Evolutionary conservation across 2,888 invertebrate genomes (phyloP), one percentile per base, ranked within the genome.

Genomic region (Keiferia lycopersicella): DNA sequence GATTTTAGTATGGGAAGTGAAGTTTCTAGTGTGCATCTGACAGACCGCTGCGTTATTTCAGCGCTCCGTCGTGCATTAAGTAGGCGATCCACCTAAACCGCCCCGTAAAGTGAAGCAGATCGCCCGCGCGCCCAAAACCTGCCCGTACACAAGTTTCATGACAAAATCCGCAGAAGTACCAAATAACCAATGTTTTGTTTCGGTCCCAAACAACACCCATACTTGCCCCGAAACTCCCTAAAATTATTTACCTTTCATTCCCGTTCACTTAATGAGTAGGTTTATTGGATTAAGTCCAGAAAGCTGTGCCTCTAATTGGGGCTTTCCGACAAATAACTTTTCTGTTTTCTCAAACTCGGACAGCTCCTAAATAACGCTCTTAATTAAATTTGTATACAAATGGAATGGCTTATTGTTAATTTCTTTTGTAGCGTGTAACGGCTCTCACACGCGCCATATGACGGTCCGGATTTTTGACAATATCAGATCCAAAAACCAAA

Each of bases 221-320:
- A 2, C 30, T 2, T 6, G 30, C 6, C 38, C 61, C 48, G 51
- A 12, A 50, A 67, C 77, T 77, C 77, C 83, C 81, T 84, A 84
- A 89, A 87, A 89, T 88, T 87, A 89, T 88, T 89, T 89, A 90
- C 88, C 86, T 88, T 88, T 85, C 84, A 85, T 90, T 88, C 81
- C 81, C 81, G 83, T 81, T 86, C 85, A 85, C 86, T 88, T 88
- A 91, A 88, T 87, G 88, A 88, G 90, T 88, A 88, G 89, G 83
- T 89, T 91, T 89, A 91, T 90, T 89, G 88, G 89, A 91, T 91
- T 90, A 90, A 86, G 87, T 87, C 85, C 87, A 89, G 84, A 88
- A 89, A 87, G 90, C 90, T 86, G 86, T 81, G 84, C 86, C 87
- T 88, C 86, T 91, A 91, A 90, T 91, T 91, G 88, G 88, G 84